Base-by-base conservation (phyloP, 2,888 invertebrate genomes). In the Xylophagus ater region DNA sequence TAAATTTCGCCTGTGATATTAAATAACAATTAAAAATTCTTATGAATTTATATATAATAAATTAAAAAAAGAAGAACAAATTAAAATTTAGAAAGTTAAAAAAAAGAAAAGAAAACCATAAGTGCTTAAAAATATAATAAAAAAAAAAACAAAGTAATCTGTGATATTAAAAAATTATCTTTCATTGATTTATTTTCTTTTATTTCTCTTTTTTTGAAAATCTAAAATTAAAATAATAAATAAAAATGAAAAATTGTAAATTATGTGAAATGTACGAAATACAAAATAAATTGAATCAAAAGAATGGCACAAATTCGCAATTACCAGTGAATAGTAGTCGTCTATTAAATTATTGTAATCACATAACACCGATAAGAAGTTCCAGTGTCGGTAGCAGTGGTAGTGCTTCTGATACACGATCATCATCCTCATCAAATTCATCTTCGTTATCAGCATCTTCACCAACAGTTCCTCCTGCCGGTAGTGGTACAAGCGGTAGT, bases 321-420 rank as follows among this genome's bases (percentile, higher is more conserved):
- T 18, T 23, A 4, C 24, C 20, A 7, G 21, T 24, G 12, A 37
- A 15, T 9, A 19, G 31, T 23, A 32, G 26, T 25, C 44, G 38
- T 15, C 21, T 37, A 5, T 26, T 40, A 17, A 40, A 34, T 34
- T 38, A 28, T 28, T 39, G 41, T 35, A 39, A 33, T 13, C 41
- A 44, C 25, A 25, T 35, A 23, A 28, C 41, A 21, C 34, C 38
- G 5, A 41, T 41, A 36, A 56, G 58, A 38, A 59, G 60, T 49
- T 58, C 59, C 30, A 61, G 59, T 50, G 58, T 58, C 40, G 57
- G 60, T 51, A 60, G 58, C 49, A 57, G 52, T 45, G 57, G 56
- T 50, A 60, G 59, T 17, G 32, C 42, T 49, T 60, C 59, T 47
- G 60, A 60, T 46, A 59, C 61, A 12, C 21, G 28, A 43, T 47